Percentiles rank a stretch among this genome's conserved stretches.
Conservation (phyloP, 2,113 vertebrate species). For the human (Homo sapiens) region GRCh38 chr4:92171001-92171500, state of each 20-base stretch:
- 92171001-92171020: neutral
- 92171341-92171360: neutral
- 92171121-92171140: neutral
- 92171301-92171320: neutral
- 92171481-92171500: neutral
- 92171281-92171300: neutral
- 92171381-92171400: neutral
- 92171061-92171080: neutral
- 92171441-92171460: neutral
- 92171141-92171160: neutral
- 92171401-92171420: neutral
- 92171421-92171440: neutral
- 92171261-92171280: neutral
- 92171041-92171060: neutral
- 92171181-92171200: neutral
- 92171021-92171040: neutral
- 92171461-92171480: neutral
- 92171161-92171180: neutral
- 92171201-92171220: neutral
- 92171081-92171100: neutral
- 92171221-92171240: neutral
- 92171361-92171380: constrained; percentile 7
- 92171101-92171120: neutral
- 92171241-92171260: neutral
- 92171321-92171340: neutral